Percentiles rank a stretch among this genome's conserved stretches.
Evolutionary conservation across 1,140 invertebrate species (phyloP).

Genomic region (Thalassaphorura encarpata): DNA sequence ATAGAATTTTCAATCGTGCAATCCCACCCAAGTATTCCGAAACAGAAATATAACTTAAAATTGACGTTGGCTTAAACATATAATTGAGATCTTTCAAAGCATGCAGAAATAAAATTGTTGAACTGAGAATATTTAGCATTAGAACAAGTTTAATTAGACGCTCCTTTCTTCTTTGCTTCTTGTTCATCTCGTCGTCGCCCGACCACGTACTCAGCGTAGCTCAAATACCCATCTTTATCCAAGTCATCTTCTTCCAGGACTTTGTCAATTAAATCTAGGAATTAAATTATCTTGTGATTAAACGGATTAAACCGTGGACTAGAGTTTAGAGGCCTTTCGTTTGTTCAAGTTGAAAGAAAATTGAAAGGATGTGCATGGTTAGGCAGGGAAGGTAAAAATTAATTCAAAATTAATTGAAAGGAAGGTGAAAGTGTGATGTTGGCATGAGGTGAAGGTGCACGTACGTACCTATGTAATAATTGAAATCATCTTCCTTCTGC

Average conservation of each 20-base stretch:
- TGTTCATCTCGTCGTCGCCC: conserved; percentile 39
- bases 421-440: too few species aligned
- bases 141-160: too few species aligned
- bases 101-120: too few species aligned
- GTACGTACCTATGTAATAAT: conserved; percentile 31
- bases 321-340: not conserved
- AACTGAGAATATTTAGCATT: too few species aligned
- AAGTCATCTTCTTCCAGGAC: conserved; percentile 65
- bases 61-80: too few species aligned
- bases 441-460: too few species aligned
- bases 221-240: conserved; percentile 69
- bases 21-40: too few species aligned
- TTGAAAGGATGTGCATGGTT: not conserved
- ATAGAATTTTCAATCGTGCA: too few species aligned
- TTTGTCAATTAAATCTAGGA: conserved; percentile 65
- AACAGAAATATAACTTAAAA: too few species aligned
- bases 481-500: conserved; percentile 30
- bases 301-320: not conserved
- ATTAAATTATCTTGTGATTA: conserved; percentile 6
- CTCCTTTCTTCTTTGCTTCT: not conserved
- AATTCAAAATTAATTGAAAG: not conserved
- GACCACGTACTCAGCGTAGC: conserved; percentile 62
- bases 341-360: not conserved
- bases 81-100: too few species aligned
- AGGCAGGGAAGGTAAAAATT: not conserved